These are phyloP conservation scores for Standfussiana lucernea DNA, from an alignment of 2,888 invertebrate genomes.

Conservation along the genomic window DNA sequence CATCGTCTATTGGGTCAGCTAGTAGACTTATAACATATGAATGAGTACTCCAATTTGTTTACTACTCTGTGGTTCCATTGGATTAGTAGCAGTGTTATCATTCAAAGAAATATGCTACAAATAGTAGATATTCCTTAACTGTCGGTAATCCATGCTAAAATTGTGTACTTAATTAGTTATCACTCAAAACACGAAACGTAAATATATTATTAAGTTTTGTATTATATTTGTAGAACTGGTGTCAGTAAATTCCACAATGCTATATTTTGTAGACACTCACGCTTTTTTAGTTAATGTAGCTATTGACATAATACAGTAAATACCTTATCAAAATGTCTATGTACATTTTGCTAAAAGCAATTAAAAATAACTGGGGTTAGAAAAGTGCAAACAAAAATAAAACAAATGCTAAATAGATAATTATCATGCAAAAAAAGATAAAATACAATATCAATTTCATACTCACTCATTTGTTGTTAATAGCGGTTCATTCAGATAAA, in stretches of 20 bases:
- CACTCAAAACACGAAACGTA: constrained; percentile 48
- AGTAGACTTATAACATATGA: not conserved
- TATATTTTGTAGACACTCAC: constrained; percentile 13
- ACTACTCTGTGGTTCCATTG: constrained; percentile 8
- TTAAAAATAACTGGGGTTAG: constrained; percentile 75
- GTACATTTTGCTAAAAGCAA: constrained; percentile 44
- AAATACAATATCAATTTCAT: constrained; percentile 36
- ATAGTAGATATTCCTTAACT: constrained; percentile 13
- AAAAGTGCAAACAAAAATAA: constrained; percentile 59
- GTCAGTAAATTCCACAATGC: constrained; percentile 25
- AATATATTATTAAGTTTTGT: constrained; percentile 19
- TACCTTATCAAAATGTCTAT: not conserved
- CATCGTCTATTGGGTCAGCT: not conserved
- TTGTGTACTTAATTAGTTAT: constrained; percentile 29
- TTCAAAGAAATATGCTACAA: constrained; percentile 21
- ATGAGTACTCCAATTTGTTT: constrained; percentile 16
- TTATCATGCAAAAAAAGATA: constrained; percentile 54
- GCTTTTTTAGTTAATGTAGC: constrained; percentile 9
- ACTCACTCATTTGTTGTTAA: constrained; percentile 69
- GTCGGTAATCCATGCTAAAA: constrained; percentile 47
- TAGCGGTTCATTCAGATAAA: constrained; percentile 60
- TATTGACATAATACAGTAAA: not conserved
- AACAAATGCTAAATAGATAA: constrained; percentile 18
- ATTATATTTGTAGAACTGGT: constrained; percentile 16
- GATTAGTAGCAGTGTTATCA: constrained; percentile 37